Base-by-base conservation (phyloP, 2,113 vertebrate species). In the Fukomys damarensis region DNA sequence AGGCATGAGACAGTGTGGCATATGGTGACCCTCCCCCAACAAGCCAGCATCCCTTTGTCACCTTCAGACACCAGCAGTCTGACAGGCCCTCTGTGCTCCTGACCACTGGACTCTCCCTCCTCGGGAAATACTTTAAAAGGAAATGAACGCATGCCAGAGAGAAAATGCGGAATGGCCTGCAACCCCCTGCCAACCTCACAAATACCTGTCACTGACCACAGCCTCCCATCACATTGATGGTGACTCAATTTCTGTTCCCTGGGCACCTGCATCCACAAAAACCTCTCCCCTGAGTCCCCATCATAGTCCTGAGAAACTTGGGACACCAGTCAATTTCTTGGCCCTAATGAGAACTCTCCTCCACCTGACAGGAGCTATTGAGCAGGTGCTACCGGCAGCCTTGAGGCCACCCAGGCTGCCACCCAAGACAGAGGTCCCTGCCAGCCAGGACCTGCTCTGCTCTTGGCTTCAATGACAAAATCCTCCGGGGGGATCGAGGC, bases 241-340 rank as follows among this genome's bases (percentile, higher is more conserved):
- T 92, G 85, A 97, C 89, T 97, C 96, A 95, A 85, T 98, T 77
- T 81, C 89, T 52, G 28, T 81, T 81, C 38, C 93, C 90, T 30
- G n/a, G 43, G 84, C 46, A 66, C 87, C 80, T 83, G 56, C 63
- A 35, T 63, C 70, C 93, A 82, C 61, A 59, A 58, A 58, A 76
- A 52, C 56, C 43, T 89, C 85, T 95, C 68, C 74, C 59, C 0
- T 43, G 74, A 70, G 74, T 94, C 81, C 46, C 87, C 82, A 28
- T 1, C 87, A 93, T 81, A 72, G 89, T 61, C 58, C 54, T 7
- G 35, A 85, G 93, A 86, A 76, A 38, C 93, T 54, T 68, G 66
- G 85, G 92, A 89, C 70, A 56, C 76, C 32, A 89, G 68, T 95
- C 90, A 38, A 72, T 95, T 79, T 93, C 93, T 95, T 76, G n/a